Base-by-base conservation (phyloP, 2,797 vertebrate species). In the Cirrhinus mrigala region DNA sequence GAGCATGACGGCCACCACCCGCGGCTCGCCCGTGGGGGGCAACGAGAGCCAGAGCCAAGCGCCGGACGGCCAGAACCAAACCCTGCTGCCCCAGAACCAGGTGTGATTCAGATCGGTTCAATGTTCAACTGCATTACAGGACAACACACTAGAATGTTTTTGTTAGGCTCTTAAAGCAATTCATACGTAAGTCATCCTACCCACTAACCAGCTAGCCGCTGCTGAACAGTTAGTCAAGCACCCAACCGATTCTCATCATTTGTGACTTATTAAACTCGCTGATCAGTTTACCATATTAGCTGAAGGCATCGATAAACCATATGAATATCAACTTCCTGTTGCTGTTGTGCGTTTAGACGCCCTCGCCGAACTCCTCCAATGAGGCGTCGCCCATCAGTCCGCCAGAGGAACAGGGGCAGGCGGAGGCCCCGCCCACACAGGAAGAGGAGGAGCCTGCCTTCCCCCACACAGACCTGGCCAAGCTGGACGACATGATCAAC, bases 1-100 rank as follows among this genome's bases (percentile, higher is more conserved):
- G 97, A 99, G 97, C 97, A 99, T 99, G 98, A 99, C 98, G 92
- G 98, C 98, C 98, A 99, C 98, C 94, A 99, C 98, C 95, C 98
- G 98, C 97, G 98, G 98, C 96, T 99, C 98, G 97, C 98, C 98
- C 11, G 98, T 99, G 94, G 98, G 98, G 96, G 97, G 97, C 96
- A 99, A 99, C 95, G 98, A 99, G 92, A 98, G 95, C 95, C 98
- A 99, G 91, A 89, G 94, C 91, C 95, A 95, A 95, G 97, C 98
- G 94, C 98, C 98, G 89, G 98, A 99, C 93, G 97, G 97, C 94
- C 98, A 98, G 95, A 98, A 96, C 92, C 98, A 99, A 93, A 97
- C 98, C 90, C 96, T 97, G 91, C 95, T 97, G 93, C 97, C 97
- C 93, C 98, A 99, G 95, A 99, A 98, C 97, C 98, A 99, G 98